Conservation (phyloP, 2,113 vertebrate species). For the Uria lomvia region DNA sequence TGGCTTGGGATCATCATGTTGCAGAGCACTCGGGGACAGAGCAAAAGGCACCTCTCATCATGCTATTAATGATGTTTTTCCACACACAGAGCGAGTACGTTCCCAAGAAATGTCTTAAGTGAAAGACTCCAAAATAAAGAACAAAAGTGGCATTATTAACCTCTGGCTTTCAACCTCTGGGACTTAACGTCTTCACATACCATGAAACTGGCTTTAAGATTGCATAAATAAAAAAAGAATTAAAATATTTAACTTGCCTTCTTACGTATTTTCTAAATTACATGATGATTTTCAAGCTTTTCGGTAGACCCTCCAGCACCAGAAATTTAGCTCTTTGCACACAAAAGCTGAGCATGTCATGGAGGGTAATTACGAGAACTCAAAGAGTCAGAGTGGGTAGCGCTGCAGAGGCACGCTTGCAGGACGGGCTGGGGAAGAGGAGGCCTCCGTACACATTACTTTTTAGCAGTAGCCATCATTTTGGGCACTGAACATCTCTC, state of each 20-base stretch:
- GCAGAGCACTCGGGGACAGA: not conserved
- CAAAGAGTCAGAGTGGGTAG: not conserved
- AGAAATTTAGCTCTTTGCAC: not conserved
- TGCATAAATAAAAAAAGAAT: not conserved
- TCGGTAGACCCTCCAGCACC: not conserved
- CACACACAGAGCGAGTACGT: not conserved
- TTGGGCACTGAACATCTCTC: not conserved
- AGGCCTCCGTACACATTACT: fast-evolving
- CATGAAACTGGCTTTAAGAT: not conserved
- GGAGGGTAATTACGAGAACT: not conserved
- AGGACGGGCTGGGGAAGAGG: not conserved
- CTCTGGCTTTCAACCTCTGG: not conserved
- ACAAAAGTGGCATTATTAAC: not conserved
- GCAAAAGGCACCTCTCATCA: conserved; percentile 27
- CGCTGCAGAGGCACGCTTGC: not conserved
- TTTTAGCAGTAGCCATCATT: not conserved
- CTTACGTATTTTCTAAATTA: not conserved
- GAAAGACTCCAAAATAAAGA: conserved; percentile 12
- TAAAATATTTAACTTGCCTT: not conserved
- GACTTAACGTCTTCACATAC: not conserved
- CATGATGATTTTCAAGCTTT: not conserved
- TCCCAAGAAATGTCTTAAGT: not conserved
- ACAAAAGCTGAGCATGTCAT: not conserved
- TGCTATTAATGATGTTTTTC: conserved; percentile 27
- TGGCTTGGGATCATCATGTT: not conserved